Base-by-base conservation (phyloP, 2,888 invertebrate genomes). In the Brassicogethes aeneus region DNA sequence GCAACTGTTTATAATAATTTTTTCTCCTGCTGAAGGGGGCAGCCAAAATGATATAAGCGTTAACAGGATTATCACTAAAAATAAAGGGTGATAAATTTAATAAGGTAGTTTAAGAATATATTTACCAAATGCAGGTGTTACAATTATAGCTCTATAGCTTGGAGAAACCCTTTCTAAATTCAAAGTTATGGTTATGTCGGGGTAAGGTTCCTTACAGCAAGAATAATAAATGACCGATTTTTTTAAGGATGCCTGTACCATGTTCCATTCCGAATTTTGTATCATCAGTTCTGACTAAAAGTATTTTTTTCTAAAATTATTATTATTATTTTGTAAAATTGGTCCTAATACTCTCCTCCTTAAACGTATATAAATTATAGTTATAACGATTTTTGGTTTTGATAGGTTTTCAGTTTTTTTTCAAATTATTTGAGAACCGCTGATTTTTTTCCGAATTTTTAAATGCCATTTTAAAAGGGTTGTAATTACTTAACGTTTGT, bases 11-110 rank as follows among this genome's bases (percentile, higher is more conserved):
- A 81, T 59, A 10, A 76, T 61, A 15, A 82, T 70, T 61, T 82
- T 81, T 59, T 81, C 81, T 12, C 77, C 78, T 50, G 79, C 74
- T 51, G 77, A 74, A 0, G 81, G 78, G 1, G 82, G 80, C 35
- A 82, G 54, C 77, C 79, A 79, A 60, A 82, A 83, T 2, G 70
- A 70, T 12, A 75, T 62, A 34, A 83, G 63, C 1, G 76, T 77
- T 54, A 82, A 56, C 12, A 79, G 57, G 2, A 80, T 72, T 39
- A 82, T 73, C 40, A 77, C 80, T 70, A 65, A 42, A 54, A 55
- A 48, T 16, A 44, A 35, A 39, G 14, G 16, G 15, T 17, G 8
- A 17, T 35, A 17, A 32, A 37, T 33, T 14, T 30, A 30, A 34
- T 12, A 40, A 37, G 23, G 3, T 16, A 35, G 23, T 31, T 14